Conservation (phyloP, 2,888 invertebrate genomes). For the Synergus umbraculus region DNA sequence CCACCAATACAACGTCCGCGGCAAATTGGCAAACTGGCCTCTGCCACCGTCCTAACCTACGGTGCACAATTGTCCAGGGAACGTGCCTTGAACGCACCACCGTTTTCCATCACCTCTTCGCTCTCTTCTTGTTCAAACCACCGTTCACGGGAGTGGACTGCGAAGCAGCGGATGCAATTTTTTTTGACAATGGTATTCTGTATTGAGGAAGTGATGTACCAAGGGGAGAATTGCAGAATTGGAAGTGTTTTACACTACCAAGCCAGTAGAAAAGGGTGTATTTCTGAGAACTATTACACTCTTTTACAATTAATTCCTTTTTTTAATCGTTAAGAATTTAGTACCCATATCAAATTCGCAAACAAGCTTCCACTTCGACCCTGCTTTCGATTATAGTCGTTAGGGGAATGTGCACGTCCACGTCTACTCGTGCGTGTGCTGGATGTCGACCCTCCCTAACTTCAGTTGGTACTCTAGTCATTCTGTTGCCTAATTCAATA, state of each 20-base stretch:
- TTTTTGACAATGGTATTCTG: background rate
- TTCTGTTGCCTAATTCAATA: conserved; percentile 36
- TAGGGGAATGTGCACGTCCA: conserved; percentile 38
- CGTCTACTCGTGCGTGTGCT: conserved; percentile 34
- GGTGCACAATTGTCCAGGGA: conserved; percentile 49
- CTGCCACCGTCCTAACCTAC: conserved; percentile 40
- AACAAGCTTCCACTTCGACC: conserved; percentile 15
- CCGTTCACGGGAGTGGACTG: background rate
- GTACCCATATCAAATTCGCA: background rate
- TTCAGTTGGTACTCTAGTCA: conserved; percentile 37
- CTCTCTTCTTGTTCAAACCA: conserved; percentile 40
- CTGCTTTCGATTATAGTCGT: conserved; percentile 36
- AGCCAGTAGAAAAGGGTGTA: background rate
- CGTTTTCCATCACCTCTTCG: conserved; percentile 36
- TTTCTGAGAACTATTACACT: background rate
- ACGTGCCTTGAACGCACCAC: conserved; percentile 45
- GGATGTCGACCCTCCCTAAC: conserved; percentile 31
- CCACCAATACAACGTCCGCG: conserved; percentile 70
- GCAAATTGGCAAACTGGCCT: conserved; percentile 72
- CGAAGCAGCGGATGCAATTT: conserved; percentile 1
- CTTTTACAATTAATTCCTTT: background rate
- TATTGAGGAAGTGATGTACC: background rate
- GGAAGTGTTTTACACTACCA: background rate
- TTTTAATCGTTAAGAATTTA: conserved; percentile 17
- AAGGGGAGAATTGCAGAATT: background rate